Conservation (phyloP, 2,797 vertebrate species). For the Pipistrellus nathusii region DNA sequence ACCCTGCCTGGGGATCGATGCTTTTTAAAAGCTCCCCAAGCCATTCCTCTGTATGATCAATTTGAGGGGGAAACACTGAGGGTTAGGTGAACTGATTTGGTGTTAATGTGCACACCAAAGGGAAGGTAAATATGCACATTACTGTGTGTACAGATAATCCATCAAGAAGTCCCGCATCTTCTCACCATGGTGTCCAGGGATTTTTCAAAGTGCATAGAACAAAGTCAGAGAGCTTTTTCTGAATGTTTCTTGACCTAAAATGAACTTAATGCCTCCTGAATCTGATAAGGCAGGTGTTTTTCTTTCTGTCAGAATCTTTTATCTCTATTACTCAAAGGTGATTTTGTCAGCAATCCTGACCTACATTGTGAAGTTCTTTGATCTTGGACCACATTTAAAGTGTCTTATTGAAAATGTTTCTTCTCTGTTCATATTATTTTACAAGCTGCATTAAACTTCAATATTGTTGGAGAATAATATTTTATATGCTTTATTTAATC, state of each 20-base stretch:
- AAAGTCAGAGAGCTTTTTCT: slow-evolving; percentile 17
- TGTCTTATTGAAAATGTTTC: slow-evolving; percentile 37
- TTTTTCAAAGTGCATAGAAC: neutral
- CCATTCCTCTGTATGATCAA: neutral
- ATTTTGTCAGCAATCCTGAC: slow-evolving; percentile 72
- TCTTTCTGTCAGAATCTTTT: slow-evolving; percentile 65
- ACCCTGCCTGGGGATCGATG: neutral
- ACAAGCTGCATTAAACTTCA: slow-evolving; percentile 48
- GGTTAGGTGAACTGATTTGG: neutral
- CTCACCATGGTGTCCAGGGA: neutral
- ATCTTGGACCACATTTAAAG: slow-evolving; percentile 69
- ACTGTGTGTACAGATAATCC: neutral
- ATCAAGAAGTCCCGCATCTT: neutral
- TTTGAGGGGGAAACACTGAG: neutral
- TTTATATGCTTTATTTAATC: slow-evolving; percentile 52
- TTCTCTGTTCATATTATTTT: slow-evolving; percentile 43
- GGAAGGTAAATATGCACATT: no score
- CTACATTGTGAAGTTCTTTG: slow-evolving; percentile 68
- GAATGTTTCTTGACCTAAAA: slow-evolving; percentile 26
- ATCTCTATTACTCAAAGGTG: slow-evolving; percentile 59
- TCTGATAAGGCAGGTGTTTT: slow-evolving; percentile 60
- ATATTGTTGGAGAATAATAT: slow-evolving; percentile 43
- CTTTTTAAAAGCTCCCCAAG: neutral
- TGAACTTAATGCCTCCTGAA: neutral
- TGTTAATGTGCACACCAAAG: neutral